phyloP scores from a whole-genome alignment of 2,113 vertebrate species.

The Phalacrocorax aristotelis region DNA sequence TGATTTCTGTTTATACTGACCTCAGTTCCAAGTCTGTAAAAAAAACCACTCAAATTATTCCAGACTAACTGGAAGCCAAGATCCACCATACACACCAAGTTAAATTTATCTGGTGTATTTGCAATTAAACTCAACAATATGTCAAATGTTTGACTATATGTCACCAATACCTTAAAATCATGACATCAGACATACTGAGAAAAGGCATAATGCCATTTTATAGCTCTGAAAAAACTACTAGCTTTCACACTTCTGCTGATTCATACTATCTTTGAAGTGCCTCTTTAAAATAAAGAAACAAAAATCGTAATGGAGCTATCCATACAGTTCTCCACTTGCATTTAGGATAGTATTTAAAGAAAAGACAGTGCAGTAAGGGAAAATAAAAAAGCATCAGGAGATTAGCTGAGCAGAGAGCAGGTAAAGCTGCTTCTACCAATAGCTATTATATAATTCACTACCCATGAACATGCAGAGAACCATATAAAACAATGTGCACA shows the following conservation, averaged over 20 bases:
- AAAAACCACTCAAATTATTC: background rate
- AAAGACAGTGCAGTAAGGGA: background rate
- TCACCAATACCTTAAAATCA: background rate
- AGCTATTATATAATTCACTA: background rate
- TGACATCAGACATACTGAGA: background rate
- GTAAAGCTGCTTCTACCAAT: background rate
- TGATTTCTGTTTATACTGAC: background rate
- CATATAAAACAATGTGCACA: background rate
- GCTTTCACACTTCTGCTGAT: background rate
- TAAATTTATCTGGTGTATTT: background rate
- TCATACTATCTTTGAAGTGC: background rate
- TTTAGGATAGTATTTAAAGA: background rate
- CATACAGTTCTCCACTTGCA: background rate
- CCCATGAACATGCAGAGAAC: background rate
- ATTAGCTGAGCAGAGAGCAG: background rate
- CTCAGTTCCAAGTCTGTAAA: background rate
- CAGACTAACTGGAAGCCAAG: background rate
- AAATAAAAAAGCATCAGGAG: background rate
- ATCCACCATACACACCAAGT: fast-evolving
- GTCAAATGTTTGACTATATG: background rate
- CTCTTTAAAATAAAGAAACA: background rate
- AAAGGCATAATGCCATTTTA: background rate
- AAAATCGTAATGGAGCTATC: background rate
- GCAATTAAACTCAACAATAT: background rate
- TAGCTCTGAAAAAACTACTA: background rate